Conservation (phyloP, 2,888 invertebrate genomes). For the Trichopoda pennipes region DNA sequence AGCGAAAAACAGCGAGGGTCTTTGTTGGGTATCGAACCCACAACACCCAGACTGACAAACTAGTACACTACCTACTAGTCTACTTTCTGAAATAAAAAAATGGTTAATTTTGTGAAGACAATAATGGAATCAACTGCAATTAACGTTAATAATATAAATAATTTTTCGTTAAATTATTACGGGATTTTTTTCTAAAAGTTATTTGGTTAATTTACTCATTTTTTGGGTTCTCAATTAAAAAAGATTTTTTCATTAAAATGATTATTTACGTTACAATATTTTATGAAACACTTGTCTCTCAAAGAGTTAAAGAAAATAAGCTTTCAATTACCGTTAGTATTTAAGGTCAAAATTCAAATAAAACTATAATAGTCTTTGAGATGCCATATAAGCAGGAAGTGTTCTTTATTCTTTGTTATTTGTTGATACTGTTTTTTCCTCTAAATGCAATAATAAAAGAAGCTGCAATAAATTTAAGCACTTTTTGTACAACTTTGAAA, state of each 20-base stretch:
- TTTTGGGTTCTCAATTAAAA: background rate
- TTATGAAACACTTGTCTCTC: background rate
- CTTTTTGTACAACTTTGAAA: constrained; percentile 38
- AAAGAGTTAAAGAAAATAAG: constrained; percentile 4
- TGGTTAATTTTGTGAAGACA: too few species aligned
- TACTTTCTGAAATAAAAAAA: too few species aligned
- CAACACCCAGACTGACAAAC: too few species aligned
- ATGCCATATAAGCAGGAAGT: constrained; percentile 63
- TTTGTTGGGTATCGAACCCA: too few species aligned
- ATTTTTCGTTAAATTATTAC: too few species aligned
- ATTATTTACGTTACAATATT: background rate
- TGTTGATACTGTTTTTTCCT: constrained; percentile 18
- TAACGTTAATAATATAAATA: too few species aligned
- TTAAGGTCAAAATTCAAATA: constrained; percentile 55
- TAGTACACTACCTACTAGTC: too few species aligned
- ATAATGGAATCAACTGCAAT: too few species aligned
- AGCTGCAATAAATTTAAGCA: constrained; percentile 61
- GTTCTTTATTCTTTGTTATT: constrained; percentile 6
- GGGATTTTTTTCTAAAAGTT: too few species aligned
- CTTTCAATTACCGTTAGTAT: constrained; percentile 60
- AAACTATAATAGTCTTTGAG: constrained; percentile 37
- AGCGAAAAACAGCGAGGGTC: too few species aligned
- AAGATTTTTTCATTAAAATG: background rate
- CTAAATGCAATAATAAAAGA: constrained; percentile 20
- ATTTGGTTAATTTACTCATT: background rate